A percentile compares a stretch with the other conserved stretches of the same genome.
Conservation (phyloP, 2,113 vertebrate species). For the Coptodon bakossiorum region DNA sequence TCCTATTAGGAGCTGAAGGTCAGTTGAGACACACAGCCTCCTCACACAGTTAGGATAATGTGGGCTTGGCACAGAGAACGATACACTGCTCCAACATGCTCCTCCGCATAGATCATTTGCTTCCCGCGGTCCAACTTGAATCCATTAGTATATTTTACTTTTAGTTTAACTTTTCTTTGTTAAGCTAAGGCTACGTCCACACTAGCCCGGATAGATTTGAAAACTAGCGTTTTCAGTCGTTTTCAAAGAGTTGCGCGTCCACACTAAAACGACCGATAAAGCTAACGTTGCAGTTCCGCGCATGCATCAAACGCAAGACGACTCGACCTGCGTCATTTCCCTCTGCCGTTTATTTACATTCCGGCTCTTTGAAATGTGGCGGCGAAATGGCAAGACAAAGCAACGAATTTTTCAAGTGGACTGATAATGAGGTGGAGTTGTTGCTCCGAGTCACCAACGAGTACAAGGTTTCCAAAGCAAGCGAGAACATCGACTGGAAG, state of each 20-base stretch:
- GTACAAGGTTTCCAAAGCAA: no score
- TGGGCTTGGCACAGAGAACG: not conserved
- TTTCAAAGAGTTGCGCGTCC: no score
- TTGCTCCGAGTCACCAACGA: no score
- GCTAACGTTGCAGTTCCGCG: accelerated
- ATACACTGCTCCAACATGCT: not conserved
- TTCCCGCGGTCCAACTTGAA: not conserved
- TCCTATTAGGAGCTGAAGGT: slow-evolving; percentile 72
- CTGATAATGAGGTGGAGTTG: no score
- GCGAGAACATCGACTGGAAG: no score
- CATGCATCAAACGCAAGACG: not conserved
- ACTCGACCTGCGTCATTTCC: not conserved
- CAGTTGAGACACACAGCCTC: slow-evolving; percentile 19
- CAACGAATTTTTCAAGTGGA: no score
- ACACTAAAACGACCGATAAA: not conserved
- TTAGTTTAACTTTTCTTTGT: not conserved
- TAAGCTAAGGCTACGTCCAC: not conserved
- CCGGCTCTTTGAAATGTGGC: no score
- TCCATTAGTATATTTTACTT: not conserved
- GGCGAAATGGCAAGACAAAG: no score
- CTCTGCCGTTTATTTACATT: no score
- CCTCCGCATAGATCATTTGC: not conserved
- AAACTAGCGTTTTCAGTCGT: not conserved
- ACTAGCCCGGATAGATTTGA: accelerated
- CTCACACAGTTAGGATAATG: not conserved